Evolutionary conservation across 2,888 invertebrate genomes (phyloP).

Genomic region (Odontocerum albicorne): DNA sequence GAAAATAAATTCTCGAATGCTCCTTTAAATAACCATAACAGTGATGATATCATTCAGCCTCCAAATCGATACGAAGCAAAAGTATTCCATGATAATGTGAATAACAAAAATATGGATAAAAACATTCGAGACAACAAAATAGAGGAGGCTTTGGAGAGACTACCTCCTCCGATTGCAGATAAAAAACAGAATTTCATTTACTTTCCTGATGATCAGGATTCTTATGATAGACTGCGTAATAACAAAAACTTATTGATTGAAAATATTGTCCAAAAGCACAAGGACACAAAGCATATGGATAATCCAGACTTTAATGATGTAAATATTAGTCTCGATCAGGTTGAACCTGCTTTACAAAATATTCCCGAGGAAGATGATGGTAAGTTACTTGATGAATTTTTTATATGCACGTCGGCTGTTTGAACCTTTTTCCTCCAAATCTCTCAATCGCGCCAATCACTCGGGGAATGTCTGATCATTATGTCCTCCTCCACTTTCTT

Average conservation of each 20-base stretch:
- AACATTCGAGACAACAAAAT: not conserved
- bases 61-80: slow-evolving; percentile 15
- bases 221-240: slow-evolving; percentile 7
- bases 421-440: no score
- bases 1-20: not conserved
- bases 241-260: slow-evolving; percentile 1
- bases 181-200: slow-evolving; percentile 3
- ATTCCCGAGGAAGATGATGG: slow-evolving; percentile 11
- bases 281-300: not conserved
- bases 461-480: no score
- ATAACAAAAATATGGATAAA: not conserved
- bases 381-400: not conserved
- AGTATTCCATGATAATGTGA: not conserved
- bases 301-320: slow-evolving; percentile 17
- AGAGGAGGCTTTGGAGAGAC: not conserved
- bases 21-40: not conserved
- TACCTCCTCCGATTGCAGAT: slow-evolving; percentile 2
- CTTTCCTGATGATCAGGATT: slow-evolving; percentile 2
- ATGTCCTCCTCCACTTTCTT: no score
- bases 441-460: no score
- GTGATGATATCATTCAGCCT: not conserved
- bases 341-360: slow-evolving; percentile 14
- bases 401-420: no score
- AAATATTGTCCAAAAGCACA: not conserved
- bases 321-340: slow-evolving; percentile 13